Evolutionary conservation across 1,140 invertebrate genomes (phyloP).

Genomic region (Pogonognathellus flavescens): DNA sequence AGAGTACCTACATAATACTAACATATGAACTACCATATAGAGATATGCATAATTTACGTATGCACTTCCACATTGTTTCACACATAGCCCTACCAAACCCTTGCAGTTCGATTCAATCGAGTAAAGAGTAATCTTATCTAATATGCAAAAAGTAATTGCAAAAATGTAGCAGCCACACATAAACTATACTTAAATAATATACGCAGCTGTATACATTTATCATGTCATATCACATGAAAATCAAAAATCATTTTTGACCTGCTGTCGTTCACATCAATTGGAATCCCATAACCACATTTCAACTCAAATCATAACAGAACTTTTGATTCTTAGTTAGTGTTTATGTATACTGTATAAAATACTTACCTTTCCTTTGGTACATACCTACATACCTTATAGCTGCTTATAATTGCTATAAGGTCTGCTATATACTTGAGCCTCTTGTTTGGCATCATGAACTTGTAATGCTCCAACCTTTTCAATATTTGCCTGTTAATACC

Average conservation of each 20-base stretch:
- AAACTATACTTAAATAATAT: too few species aligned
- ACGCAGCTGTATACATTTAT: too few species aligned
- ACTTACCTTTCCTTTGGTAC: too few species aligned
- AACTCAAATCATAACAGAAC: not conserved
- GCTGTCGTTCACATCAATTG: not conserved
- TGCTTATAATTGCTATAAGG: too few species aligned
- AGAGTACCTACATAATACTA: not conserved
- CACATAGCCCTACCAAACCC: not conserved
- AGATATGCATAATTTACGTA: not conserved
- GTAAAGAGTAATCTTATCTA: not conserved
- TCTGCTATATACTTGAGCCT: too few species aligned
- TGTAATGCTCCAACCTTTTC: too few species aligned
- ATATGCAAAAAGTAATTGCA: too few species aligned
- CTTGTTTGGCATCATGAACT: too few species aligned
- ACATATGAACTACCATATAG: constrained; percentile 2
- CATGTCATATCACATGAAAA: not conserved
- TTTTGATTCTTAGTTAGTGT: not conserved
- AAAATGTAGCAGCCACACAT: too few species aligned
- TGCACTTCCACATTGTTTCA: not conserved
- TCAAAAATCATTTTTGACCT: not conserved
- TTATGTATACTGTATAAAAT: too few species aligned
- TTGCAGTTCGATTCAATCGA: not conserved
- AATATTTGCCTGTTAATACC: not conserved
- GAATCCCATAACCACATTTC: not conserved
- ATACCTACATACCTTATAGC: too few species aligned